Evolutionary conservation across 2,113 vertebrate genomes (phyloP).

Genomic region (Brienomyrus brachyistius): DNA sequence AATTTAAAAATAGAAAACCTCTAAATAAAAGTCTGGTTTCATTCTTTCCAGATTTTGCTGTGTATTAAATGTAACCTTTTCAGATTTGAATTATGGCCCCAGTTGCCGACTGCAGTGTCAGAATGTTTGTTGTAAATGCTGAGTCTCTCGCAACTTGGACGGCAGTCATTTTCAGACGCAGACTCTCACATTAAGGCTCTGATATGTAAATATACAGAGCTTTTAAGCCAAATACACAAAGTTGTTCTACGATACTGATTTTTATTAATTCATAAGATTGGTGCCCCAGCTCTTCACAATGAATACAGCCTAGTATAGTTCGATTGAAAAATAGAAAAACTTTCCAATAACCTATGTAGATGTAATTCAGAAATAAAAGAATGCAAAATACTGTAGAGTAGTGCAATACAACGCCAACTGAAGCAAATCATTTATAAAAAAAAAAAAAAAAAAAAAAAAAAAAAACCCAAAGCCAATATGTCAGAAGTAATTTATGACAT

Average conservation of each 20-base stretch:
- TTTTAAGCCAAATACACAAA: not conserved
- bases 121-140: not conserved
- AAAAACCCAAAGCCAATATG: not conserved
- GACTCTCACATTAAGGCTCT: not conserved
- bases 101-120: not conserved
- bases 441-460: not conserved
- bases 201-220: not conserved
- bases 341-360: not conserved
- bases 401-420: not conserved
- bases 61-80: not conserved
- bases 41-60: not conserved
- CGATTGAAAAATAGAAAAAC: not conserved
- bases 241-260: not conserved
- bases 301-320: not conserved
- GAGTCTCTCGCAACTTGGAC: too few relatives aligned
- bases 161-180: not conserved
- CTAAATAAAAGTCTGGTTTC: not conserved
- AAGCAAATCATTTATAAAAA: not conserved
- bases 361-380: not conserved
- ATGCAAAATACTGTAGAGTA: not conserved
- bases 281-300: not conserved
- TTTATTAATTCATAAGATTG: not conserved
- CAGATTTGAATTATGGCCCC: not conserved
- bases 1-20: not conserved
- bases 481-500: constrained; percentile 23